These are phyloP conservation scores for Lanius collurio DNA, from an alignment of 2,113 vertebrate species.

Conservation along the genomic window DNA sequence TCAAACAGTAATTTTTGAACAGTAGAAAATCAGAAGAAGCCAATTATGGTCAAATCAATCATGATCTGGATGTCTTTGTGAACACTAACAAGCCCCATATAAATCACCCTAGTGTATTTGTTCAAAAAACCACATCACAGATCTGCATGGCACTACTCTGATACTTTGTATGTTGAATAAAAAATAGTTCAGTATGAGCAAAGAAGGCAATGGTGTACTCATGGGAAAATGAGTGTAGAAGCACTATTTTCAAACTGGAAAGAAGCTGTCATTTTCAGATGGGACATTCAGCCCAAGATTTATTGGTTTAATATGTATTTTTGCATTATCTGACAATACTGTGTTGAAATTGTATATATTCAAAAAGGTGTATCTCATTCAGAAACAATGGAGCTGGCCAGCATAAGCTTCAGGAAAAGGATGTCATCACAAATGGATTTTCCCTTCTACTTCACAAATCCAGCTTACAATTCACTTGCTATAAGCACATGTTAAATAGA, in stretches of 20 bases:
- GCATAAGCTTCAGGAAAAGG: neutral
- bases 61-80: neutral
- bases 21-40: neutral
- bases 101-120: neutral
- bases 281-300: neutral
- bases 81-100: neutral
- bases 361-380: neutral
- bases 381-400: neutral
- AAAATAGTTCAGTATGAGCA: neutral
- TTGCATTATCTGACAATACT: neutral
- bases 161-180: neutral
- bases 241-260: neutral
- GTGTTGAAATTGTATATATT: neutral
- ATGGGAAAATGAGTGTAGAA: neutral
- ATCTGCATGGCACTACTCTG: neutral
- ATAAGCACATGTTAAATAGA: neutral
- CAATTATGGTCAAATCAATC: neutral
- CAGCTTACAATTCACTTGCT: neutral
- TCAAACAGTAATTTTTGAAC: neutral
- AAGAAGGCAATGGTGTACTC: neutral
- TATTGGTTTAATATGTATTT: neutral
- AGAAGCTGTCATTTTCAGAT: neutral
- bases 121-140: neutral
- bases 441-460: slow-evolving; percentile 1
- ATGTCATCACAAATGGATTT: neutral